Evolutionary conservation across 2,797 vertebrate species (phyloP), one percentile per base, ranked within the genome.

Genomic region (Trachops cirrhosus): DNA sequence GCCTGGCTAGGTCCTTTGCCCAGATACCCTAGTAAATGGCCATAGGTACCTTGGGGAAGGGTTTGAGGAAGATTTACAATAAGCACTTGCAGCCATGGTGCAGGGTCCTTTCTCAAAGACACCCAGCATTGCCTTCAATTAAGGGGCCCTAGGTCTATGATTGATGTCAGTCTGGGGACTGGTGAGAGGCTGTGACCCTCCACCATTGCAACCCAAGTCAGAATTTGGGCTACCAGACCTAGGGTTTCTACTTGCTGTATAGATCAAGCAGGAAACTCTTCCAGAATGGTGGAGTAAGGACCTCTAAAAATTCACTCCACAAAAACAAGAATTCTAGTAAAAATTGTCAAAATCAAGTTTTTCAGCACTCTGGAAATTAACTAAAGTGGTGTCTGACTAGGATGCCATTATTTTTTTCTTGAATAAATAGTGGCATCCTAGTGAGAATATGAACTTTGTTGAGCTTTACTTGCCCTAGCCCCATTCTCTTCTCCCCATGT

Each of bases 351-450:
- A 84, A 71, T 52, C 37, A 71, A n/a, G 29, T 73, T 96, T 92
- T 84, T 87, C 44, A 57, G 85, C 57, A 89, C 59, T 82, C 57
- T 77, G 18, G 39, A 94, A 90, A 86, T 62, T 86, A 87, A 83
- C 41, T 14, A 91, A 71, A 80, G 52, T 54, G 52, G 52, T 24
- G 9, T 54, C 52, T 54, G 6, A 54, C 52, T 54, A 54, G 52
- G 52, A 22, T 54, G 52, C 21, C 52, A 54, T 9, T 54, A 54
- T 54, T 24, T 22, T 54, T 54, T 54, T 54, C 52, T 54, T 54
- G 52, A 54, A 54, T 54, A 54, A 54, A 54, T 54, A 37, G 26
- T 67, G 64, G 4, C 9, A 34, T 62, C 44, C 37, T 46, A 78
- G 52, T 32, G 44, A 71, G 7, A 73, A 32, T 11, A 3, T 82